phyloP scores from a whole-genome alignment of 2,888 invertebrate species.

The Tribolium freemani region DNA sequence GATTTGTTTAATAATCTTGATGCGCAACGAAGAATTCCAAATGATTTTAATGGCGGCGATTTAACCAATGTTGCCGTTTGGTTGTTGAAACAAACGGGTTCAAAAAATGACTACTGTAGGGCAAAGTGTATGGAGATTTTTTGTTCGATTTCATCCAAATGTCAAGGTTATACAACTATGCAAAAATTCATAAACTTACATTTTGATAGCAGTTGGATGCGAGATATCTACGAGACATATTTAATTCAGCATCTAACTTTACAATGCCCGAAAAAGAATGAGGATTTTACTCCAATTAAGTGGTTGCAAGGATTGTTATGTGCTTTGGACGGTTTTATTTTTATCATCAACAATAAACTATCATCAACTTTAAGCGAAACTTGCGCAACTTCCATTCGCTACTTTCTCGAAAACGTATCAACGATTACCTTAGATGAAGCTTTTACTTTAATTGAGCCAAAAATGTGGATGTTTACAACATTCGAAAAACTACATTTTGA shows the following conservation, averaged over 20 bases:
- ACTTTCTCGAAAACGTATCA: slow-evolving; percentile 54
- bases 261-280: slow-evolving; percentile 53
- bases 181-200: slow-evolving; percentile 51
- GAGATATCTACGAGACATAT: slow-evolving; percentile 58
- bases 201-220: slow-evolving; percentile 47
- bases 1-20: slow-evolving; percentile 68
- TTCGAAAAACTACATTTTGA: slow-evolving; percentile 52
- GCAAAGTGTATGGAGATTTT: slow-evolving; percentile 70
- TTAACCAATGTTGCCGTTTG: slow-evolving; percentile 68
- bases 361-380: slow-evolving; percentile 17
- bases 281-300: slow-evolving; percentile 54
- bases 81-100: slow-evolving; percentile 69
- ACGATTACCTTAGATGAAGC: slow-evolving; percentile 44
- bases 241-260: slow-evolving; percentile 55
- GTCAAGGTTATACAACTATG: slow-evolving; percentile 53
- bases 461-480: slow-evolving; percentile 48
- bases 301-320: slow-evolving; percentile 66
- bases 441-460: slow-evolving; percentile 45
- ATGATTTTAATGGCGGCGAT: slow-evolving; percentile 63
- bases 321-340: slow-evolving; percentile 65
- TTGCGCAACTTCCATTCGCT: slow-evolving; percentile 50
- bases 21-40: slow-evolving; percentile 64
- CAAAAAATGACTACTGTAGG: slow-evolving; percentile 67
- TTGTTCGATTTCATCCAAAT: slow-evolving; percentile 61
- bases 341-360: slow-evolving; percentile 54